phyloP scores from a whole-genome alignment of 2,113 vertebrate genomes.

The Tragelaphus strepsiceros region DNA sequence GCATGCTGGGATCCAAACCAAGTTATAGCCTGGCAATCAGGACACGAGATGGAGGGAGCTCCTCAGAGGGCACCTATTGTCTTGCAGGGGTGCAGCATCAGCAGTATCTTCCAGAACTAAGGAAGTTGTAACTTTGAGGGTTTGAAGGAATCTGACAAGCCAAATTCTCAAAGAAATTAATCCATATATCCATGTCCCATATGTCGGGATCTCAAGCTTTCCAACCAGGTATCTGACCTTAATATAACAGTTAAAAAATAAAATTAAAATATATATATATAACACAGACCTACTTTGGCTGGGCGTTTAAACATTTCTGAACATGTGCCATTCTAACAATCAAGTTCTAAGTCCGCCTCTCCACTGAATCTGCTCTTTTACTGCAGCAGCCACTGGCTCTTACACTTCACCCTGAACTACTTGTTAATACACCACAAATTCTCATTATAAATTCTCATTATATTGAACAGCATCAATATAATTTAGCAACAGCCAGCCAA shows the following conservation, averaged over 20 bases:
- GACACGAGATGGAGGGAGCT: neutral
- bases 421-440: neutral
- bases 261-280: neutral
- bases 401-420: neutral
- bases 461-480: neutral
- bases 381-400: neutral
- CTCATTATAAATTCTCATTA: neutral
- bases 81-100: neutral
- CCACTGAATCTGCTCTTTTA: neutral
- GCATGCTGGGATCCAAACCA: neutral
- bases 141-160: neutral
- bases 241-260: neutral
- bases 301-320: slow-evolving; percentile 3
- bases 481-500: neutral
- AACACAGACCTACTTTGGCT: neutral
- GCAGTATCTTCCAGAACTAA: neutral
- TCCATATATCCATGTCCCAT: neutral
- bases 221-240: neutral
- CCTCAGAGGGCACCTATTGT: neutral
- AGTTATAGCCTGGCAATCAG: neutral
- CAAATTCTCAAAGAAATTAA: neutral
- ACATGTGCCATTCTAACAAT: neutral
- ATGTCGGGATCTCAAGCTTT: neutral
- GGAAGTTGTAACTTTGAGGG: neutral
- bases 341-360: neutral